phyloP scores from a whole-genome alignment of 2,113 vertebrate genomes.

The Varanus salvator region DNA sequence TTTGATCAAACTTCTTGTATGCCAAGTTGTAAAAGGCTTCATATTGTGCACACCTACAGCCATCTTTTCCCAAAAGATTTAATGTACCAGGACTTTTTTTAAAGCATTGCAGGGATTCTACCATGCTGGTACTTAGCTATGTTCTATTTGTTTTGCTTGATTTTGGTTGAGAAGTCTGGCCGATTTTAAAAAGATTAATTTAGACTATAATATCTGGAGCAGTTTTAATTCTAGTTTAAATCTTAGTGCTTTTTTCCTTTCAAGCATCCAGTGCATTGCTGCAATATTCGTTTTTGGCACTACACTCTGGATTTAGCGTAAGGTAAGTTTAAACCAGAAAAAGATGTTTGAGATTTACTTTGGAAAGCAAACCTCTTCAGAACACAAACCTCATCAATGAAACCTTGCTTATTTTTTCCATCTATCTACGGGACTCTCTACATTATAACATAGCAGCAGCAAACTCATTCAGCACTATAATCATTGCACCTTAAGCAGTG shows the following conservation, averaged over 20 bases:
- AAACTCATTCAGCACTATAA: constrained; percentile 4
- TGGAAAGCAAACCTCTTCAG: neutral
- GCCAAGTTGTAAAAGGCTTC: neutral
- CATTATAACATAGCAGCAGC: constrained; percentile 26
- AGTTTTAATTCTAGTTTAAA: neutral
- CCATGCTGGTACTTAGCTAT: neutral
- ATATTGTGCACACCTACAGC: neutral
- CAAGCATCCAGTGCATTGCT: neutral
- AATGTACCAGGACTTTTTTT: neutral
- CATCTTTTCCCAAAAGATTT: neutral
- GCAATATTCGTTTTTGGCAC: neutral
- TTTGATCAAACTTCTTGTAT: neutral
- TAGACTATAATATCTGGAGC: neutral
- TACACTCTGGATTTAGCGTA: neutral
- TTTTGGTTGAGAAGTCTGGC: neutral
- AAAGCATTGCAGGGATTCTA: neutral
- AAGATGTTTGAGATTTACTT: neutral
- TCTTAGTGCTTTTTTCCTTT: too few species aligned
- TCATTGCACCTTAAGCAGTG: neutral
- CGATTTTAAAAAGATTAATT: neutral
- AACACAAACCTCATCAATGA: too few species aligned
- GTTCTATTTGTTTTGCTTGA: neutral
- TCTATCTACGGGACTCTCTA: neutral
- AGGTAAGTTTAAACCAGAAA: neutral
- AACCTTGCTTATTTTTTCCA: too few species aligned